Conservation (phyloP, 2,113 vertebrate species). For the Vicugna pacos region DNA sequence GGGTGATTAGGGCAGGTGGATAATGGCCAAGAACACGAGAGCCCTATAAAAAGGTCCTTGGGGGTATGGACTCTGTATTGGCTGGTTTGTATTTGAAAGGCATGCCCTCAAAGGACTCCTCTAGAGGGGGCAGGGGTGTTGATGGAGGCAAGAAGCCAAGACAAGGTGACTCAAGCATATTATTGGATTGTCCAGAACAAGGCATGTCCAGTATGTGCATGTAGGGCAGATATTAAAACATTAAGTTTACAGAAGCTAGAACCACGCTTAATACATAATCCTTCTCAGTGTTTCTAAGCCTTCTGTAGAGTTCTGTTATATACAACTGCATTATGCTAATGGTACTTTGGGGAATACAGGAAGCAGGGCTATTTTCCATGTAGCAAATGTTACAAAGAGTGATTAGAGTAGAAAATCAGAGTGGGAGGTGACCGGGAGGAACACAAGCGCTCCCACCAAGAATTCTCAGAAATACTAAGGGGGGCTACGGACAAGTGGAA, state of each 20-base stretch:
- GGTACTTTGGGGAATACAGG: not conserved
- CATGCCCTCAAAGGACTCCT: not conserved
- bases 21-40: not conserved
- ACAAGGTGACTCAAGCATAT: not conserved
- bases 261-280: not conserved
- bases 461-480: not conserved
- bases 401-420: not conserved
- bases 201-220: not conserved
- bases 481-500: not conserved
- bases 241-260: not conserved
- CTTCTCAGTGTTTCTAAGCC: not conserved
- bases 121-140: not conserved
- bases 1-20: not conserved
- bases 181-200: not conserved
- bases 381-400: not conserved
- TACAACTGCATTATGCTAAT: not conserved
- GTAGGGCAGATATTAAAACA: not conserved
- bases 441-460: not conserved
- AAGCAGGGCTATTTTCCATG: not conserved
- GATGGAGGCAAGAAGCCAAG: not conserved
- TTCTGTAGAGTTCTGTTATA: not conserved
- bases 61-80: not conserved
- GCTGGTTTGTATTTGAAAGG: not conserved
- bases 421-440: not conserved
- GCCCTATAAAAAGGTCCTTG: not conserved